Percentiles rank a stretch among this genome's conserved stretches.
These are phyloP conservation scores for Paramormyrops kingsleyae DNA, from an alignment of 2,113 vertebrate species.

Conservation along the genomic window DNA sequence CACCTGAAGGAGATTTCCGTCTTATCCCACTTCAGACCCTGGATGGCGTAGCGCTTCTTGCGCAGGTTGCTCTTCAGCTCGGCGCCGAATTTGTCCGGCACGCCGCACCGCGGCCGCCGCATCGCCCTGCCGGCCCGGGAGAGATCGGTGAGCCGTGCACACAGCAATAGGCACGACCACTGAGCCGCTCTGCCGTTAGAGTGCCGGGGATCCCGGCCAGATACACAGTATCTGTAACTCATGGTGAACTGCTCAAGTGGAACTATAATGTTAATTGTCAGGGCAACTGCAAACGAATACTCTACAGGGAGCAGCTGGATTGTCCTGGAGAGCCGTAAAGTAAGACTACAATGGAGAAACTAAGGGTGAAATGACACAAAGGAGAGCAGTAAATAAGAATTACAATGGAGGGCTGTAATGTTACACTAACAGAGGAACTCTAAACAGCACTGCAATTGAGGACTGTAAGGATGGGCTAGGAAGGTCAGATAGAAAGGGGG, in stretches of 20 bases:
- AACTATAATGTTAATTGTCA: not conserved
- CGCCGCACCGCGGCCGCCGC: constrained; percentile 76
- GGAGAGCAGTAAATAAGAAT: not conserved
- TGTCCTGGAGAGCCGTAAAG: not conserved
- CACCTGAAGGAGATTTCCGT: constrained; percentile 81
- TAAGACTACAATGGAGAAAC: not conserved
- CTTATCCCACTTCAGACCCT: constrained; percentile 81
- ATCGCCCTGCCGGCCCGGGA: constrained; percentile 66
- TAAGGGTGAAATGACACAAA: not conserved
- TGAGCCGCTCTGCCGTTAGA: not conserved
- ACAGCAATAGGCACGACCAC: not conserved
- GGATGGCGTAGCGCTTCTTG: constrained; percentile 78
- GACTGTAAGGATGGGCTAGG: not conserved
- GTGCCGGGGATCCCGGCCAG: not conserved
- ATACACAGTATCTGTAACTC: not conserved
- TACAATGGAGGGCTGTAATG: not conserved
- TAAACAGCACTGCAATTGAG: not conserved
- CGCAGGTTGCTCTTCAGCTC: constrained; percentile 84
- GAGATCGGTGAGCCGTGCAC: not conserved
- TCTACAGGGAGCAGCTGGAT: not conserved
- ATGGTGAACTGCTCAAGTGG: not conserved
- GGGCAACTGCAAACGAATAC: not conserved
- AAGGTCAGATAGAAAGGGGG: not conserved
- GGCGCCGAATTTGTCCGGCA: constrained; percentile 83
- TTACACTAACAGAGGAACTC: not conserved